Base-by-base conservation (phyloP, 2,113 vertebrate genomes). In the Rhynchomys soricoides region DNA sequence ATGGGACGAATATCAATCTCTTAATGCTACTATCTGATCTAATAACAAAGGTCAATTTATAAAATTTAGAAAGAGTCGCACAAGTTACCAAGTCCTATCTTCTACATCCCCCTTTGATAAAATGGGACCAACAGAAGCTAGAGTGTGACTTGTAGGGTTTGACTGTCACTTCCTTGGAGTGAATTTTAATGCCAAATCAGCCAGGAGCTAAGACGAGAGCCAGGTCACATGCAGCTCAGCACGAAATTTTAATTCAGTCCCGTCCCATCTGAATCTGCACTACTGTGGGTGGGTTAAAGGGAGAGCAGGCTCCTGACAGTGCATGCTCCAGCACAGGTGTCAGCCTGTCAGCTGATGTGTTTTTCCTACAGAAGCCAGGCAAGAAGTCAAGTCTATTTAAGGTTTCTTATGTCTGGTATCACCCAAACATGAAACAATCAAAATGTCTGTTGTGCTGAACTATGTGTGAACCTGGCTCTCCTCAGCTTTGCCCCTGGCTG, bases 221-320 rank as follows among this genome's bases (percentile, higher is more conserved):
- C 59, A 77, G 43, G 43, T 68, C 45, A 24, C 3, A 34, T 48
- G 66, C 89, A 74, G 57, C 11, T n/a, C 57, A 77, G 82, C 24
- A 22, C 59, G 68, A 43, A 40, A 31, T 43, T 43, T 66, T 82
- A 52, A 78, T 43, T 75, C 55, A 50, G 12, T 37, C 3, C 43
- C 0, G 15, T 85, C 40, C 11, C n/a, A n/a, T 11, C 13, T 55
- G 37, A 1, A 52, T 7, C 1, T 68, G 24, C 0, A 0, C 11
- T 57, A 88, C n/a, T 5, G 1, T 57, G 70, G 29, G 0, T 31
- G 45, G 1, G 19, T 89, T 37, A 73, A 0, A 0, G 79, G 43
- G 59, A 43, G 19, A 52, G 55, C 17, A 62, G 34, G 29, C 0
- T 0, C 2, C 62, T 29, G 24, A 16, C 0, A 0, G 57, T 48